Evolutionary conservation across 2,888 invertebrate genomes (phyloP).

Genomic region (Celastrina argiolus): DNA sequence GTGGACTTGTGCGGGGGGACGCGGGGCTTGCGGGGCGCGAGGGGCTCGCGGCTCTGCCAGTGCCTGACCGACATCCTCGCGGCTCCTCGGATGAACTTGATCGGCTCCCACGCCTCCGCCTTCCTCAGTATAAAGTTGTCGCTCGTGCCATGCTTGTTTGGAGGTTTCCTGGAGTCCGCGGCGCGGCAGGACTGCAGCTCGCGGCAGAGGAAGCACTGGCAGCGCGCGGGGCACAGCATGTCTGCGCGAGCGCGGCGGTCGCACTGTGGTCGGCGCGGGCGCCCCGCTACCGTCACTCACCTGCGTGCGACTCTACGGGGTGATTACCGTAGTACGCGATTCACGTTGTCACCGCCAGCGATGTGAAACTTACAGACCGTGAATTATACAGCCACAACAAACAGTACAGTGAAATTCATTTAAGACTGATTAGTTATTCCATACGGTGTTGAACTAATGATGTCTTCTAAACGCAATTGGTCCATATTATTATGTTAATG

Average conservation of each 20-base stretch:
- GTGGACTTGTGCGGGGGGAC: constrained; percentile 65
- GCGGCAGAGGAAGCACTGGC: constrained; percentile 85
- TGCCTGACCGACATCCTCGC: constrained; percentile 74
- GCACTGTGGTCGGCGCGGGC: constrained; percentile 60
- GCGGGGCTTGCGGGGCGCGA: constrained; percentile 59
- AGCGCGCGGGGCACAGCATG: constrained; percentile 85
- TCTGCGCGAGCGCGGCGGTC: constrained; percentile 62
- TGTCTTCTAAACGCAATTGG: neutral
- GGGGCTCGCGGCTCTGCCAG: constrained; percentile 71
- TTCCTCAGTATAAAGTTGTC: constrained; percentile 77
- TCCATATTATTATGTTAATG: too few relatives aligned
- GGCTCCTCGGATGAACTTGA: constrained; percentile 70
- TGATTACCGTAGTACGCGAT: constrained; percentile 43
- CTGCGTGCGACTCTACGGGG: constrained; percentile 36
- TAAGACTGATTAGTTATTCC: neutral
- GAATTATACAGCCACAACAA: neutral
- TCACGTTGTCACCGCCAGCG: constrained; percentile 35
- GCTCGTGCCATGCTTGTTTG: constrained; percentile 59
- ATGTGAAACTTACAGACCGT: neutral
- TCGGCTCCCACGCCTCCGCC: constrained; percentile 71
- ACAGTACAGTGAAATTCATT: neutral
- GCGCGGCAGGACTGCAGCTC: constrained; percentile 82
- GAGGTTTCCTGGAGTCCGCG: constrained; percentile 66
- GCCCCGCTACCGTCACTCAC: constrained; percentile 41
- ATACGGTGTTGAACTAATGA: neutral